Evolutionary conservation across 2,797 vertebrate species (phyloP), one percentile per base, ranked within the genome.

Genomic region (Danionella dracula): DNA sequence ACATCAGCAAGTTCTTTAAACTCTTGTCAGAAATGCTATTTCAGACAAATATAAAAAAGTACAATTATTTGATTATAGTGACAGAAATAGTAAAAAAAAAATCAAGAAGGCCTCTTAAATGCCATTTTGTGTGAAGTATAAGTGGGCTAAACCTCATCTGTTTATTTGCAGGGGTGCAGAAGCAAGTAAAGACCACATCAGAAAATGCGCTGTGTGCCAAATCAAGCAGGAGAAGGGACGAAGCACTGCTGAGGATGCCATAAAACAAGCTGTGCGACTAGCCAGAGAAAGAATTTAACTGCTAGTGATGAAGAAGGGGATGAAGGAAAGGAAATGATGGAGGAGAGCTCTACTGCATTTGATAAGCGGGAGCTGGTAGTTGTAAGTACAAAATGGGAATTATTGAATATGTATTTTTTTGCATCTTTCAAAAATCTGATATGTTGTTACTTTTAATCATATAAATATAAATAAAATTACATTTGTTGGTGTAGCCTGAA

Each of bases 151-250:
- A 63, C 8, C 15, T 32, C 12, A 23, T 32, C 6, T 9, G 1
- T 48, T 1, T 54, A 8, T 0, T 12, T 6, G 16, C 51, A 99
- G 96, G 95, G 54, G 93, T 99, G 81, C 87, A 97, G 84, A 98
- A 98, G 73, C 87, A 97, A 64, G 93, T 99, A 46, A 99, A 98
- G 94, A 98, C 86, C 90, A 92, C 77, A 95, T 97, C 84, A 92
- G 90, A 78, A 91, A 94, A 73, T 99, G 96, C 66, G 79, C 75
- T 32, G 87, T 89, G 51, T 99, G 96, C 82, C 94, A 93, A 74
- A 92, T 87, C 81, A 93, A 90, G 71, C 81, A 89, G 20, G 92
- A 94, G 78, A 90, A 90, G 4, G 85, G 88, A 23, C 86, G 90
- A 71, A 85, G 92, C 15, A 71, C 80, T 34, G 74, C 79, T 6